Conservation (phyloP, 2,888 invertebrate species). For the Apodemia mormo region DNA sequence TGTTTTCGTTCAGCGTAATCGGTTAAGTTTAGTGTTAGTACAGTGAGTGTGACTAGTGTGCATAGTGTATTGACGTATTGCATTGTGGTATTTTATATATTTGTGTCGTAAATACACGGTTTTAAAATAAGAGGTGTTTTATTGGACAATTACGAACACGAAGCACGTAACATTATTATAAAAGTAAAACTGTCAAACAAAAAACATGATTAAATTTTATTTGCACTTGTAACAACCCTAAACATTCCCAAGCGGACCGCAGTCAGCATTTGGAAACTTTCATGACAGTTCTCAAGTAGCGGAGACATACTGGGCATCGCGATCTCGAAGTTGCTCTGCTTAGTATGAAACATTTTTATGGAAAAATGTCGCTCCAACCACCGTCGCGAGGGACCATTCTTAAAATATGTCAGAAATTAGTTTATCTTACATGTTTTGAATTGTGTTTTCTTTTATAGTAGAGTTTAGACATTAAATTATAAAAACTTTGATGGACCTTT, state of each 20-base stretch:
- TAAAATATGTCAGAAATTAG: conserved; percentile 20
- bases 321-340: conserved; percentile 26
- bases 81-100: too few relatives aligned
- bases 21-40: too few relatives aligned
- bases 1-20: too few relatives aligned
- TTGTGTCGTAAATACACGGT: too few relatives aligned
- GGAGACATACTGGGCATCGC: conserved; percentile 26
- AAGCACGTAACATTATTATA: too few relatives aligned
- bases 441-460: background rate
- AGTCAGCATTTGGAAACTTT: conserved; percentile 31
- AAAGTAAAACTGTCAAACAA: background rate
- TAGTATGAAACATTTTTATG: conserved; percentile 12
- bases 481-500: too few relatives aligned
- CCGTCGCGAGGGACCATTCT: conserved; percentile 23
- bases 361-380: conserved; percentile 6
- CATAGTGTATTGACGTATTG: too few relatives aligned
- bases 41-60: too few relatives aligned
- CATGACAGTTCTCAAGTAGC: conserved; percentile 27
- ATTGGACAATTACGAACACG: too few relatives aligned
- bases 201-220: background rate
- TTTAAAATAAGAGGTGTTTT: too few relatives aligned
- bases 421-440: background rate
- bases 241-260: conserved; percentile 28
- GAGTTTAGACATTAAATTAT: background rate
- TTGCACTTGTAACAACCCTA: conserved; percentile 26